phyloP scores from a whole-genome alignment of 2,888 invertebrate species.

The Ceraclea dissimilis region DNA sequence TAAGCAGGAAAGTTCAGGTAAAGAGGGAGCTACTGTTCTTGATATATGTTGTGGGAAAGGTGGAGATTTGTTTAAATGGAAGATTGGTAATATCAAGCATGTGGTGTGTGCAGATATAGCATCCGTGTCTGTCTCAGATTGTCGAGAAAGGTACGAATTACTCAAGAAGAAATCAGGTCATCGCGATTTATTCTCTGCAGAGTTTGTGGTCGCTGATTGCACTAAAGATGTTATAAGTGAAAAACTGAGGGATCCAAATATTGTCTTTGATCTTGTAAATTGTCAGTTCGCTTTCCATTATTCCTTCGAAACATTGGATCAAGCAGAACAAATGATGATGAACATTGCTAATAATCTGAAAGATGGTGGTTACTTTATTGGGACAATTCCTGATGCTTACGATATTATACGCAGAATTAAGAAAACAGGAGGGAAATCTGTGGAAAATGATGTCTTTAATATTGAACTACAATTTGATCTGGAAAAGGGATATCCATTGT shows the following conservation, averaged over 20 bases:
- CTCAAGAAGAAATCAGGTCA: constrained; percentile 41
- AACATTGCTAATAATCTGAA: constrained; percentile 87
- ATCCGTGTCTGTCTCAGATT: constrained; percentile 84
- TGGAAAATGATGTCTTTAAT: constrained; percentile 73
- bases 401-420: constrained; percentile 75
- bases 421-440: constrained; percentile 49
- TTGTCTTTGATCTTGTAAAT: constrained; percentile 82
- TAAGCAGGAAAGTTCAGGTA: constrained; percentile 51
- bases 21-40: constrained; percentile 67
- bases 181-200: constrained; percentile 44
- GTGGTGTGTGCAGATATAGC: constrained; percentile 92
- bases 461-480: constrained; percentile 65
- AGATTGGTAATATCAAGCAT: constrained; percentile 70
- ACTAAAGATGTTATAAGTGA: constrained; percentile 74
- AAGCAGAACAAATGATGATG: constrained; percentile 85
- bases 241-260: constrained; percentile 68
- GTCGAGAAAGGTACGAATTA: constrained; percentile 73
- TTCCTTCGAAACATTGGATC: constrained; percentile 79
- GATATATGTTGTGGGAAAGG: constrained; percentile 99
- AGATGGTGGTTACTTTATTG: constrained; percentile 92
- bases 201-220: constrained; percentile 89
- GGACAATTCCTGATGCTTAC: constrained; percentile 90
- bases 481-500: constrained; percentile 64
- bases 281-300: constrained; percentile 99
- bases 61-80: constrained; percentile 96